Base-by-base conservation (phyloP, 2,888 invertebrate genomes). In the Cerceris ruficornis region DNA sequence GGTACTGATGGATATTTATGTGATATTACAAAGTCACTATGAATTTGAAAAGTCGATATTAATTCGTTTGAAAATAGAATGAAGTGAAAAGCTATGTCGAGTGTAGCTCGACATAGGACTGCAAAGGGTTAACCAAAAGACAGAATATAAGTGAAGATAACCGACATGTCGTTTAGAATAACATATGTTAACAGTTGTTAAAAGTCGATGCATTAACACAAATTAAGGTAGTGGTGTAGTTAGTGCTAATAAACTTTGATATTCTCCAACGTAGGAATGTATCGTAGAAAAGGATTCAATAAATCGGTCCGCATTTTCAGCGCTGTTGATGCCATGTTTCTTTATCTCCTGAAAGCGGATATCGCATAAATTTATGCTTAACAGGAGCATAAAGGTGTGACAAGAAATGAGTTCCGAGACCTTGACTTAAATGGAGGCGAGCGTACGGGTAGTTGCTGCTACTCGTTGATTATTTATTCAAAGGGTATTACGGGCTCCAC, bases 391-490 rank as follows among this genome's bases (percentile, higher is more conserved):
- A 76, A 82, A 82, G 85, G 85, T 81, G 78, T 82, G 82, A 82
- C 79, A 82, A 83, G 83, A 78, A 86, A 87, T 82, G 86, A 83
- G 85, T 81, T 78, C 81, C 77, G 85, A 86, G 84, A 84, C 85
- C 75, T 85, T 81, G 85, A 86, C 86, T 87, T 85, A 87, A 88
- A 87, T 85, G 84, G 84, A 86, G 84, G 79, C 81, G 81, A 82
- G 85, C 83, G 77, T 79, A 83, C 78, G 86, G 82, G 83, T 85
- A 81, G 86, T 86, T 86, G 86, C 84, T 80, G 87, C 85, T 88
- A 86, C 88, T 89, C 83, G 86, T 88, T 84, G 84, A 87, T 91
- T 86, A 87, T 88, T 90, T 90, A 91, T 91, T 91, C 90, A 90
- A 86, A 88, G 87, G 90, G 89, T 89, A 91, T 91, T 91, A 90